Percentiles rank a stretch among this genome's conserved stretches.
Conservation (phyloP, 2,888 invertebrate genomes). For the Steinernema carpocapsae region DNA sequence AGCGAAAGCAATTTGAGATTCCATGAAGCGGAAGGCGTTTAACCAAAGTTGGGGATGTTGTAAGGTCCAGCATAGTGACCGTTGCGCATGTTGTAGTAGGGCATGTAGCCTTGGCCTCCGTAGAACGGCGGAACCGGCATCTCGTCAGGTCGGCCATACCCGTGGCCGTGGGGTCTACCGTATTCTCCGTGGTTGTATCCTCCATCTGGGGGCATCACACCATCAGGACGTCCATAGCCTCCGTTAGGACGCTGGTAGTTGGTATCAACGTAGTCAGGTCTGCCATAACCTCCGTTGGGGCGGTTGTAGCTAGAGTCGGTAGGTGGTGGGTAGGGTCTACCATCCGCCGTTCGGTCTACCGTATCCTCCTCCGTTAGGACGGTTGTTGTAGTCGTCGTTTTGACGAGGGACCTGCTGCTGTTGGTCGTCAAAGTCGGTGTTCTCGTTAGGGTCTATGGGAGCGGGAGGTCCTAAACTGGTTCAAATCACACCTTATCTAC, state of each 20-base stretch:
- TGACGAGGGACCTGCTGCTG: slow-evolving; percentile 11
- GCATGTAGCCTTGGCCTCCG: not conserved
- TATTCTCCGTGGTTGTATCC: slow-evolving; percentile 6
- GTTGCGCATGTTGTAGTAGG: not conserved
- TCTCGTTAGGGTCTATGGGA: not conserved
- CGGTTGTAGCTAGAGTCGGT: slow-evolving; percentile 9
- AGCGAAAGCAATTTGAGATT: slow-evolving; percentile 1
- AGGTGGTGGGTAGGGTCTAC: slow-evolving; percentile 19
- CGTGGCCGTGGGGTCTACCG: not conserved
- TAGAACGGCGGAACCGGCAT: slow-evolving; percentile 3
- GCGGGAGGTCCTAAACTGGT: slow-evolving; percentile 1
- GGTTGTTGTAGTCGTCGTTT: slow-evolving; percentile 25
- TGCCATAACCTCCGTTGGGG: slow-evolving; percentile 22
- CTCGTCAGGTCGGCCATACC: slow-evolving; percentile 10
- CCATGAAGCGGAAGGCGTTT: not conserved
- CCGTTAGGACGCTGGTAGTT: slow-evolving; percentile 29
- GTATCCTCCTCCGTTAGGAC: slow-evolving; percentile 2
- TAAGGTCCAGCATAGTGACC: slow-evolving; percentile 29
- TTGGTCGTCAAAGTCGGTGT: not conserved
- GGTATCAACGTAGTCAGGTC: not conserved
- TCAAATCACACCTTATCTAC: not conserved
- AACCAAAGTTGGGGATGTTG: slow-evolving; percentile 14
- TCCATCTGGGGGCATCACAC: not conserved
- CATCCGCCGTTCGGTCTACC: slow-evolving; percentile 6
- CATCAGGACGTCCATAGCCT: not conserved